phyloP scores from a whole-genome alignment of 2,797 vertebrate species.

The Margarornis squamiger region DNA sequence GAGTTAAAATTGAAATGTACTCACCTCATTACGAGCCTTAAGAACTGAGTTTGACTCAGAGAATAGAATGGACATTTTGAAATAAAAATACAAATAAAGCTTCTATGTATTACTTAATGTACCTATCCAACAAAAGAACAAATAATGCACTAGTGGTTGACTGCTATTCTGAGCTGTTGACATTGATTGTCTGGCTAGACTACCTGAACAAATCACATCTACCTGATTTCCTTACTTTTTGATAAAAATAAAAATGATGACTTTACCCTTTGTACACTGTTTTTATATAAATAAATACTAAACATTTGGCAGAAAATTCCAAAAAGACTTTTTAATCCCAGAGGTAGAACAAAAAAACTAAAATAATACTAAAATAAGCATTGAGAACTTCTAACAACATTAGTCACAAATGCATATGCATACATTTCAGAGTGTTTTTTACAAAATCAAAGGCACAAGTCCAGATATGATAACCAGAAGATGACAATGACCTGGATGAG shows the following conservation, averaged over 20 bases:
- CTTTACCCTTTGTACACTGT: not conserved
- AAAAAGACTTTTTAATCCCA: not conserved
- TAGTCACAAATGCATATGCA: not conserved
- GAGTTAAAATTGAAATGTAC: not conserved
- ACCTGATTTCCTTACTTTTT: not conserved
- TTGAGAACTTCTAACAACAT: not conserved
- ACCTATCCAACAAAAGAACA: not conserved
- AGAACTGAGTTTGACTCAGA: not conserved
- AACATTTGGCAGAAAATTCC: not conserved
- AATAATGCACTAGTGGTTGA: not conserved
- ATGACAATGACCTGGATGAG: not conserved
- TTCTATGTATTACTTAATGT: not conserved
- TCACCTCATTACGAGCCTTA: not conserved
- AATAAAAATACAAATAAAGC: not conserved
- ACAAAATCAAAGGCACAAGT: not conserved
- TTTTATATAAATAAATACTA: not conserved
- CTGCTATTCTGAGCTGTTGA: not conserved
- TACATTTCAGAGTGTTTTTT: not conserved
- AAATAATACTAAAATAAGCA: not conserved
- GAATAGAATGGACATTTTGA: not conserved
- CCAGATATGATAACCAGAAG: not conserved
- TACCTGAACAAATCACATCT: not conserved
- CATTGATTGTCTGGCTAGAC: not conserved
- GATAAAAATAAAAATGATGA: not conserved
- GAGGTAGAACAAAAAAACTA: rapidly evolving